Base-by-base conservation (phyloP, 2,888 invertebrate genomes). In the Platycnemis pennipes region DNA sequence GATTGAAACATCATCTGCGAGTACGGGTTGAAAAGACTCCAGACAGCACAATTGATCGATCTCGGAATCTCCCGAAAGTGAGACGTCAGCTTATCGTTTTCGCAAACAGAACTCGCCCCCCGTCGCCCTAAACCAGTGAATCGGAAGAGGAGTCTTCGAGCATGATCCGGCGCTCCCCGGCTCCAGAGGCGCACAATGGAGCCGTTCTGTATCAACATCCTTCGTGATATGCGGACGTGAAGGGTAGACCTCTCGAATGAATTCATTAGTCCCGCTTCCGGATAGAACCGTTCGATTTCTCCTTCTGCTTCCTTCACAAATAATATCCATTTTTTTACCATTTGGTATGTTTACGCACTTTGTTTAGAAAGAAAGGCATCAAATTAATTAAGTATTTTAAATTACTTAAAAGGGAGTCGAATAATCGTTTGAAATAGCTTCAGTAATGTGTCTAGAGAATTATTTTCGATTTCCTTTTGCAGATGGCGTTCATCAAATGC, bases 31-130 rank as follows among this genome's bases (percentile, higher is more conserved):
- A 77, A 77, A 77, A 77, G 77, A 77, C 37, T 77, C 31, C 77
- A 77, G 77, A 77, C 77, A 77, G 37, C 31, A 77, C 77, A 77
- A 77, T 77, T 77, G 77, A 77, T 77, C 77, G 77, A 77, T 77
- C 77, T 37, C 77, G 37, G 37, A 77, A 77, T 77, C 77, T 77
- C 77, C 77, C 77, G 37, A 77, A 77, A 77, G 77, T 77, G 77
- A 77, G 77, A 77, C 77, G 77, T 77, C 77, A 77, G 77, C 77
- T 77, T 77, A 77, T 77, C 77, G 31, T 37, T 77, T 77, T 77
- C 77, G 77, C 77, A 77, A 77, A 77, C 77, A 77, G 77, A 77
- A 37, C 77, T 77, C 77, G 77, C 77, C 77, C 77, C 26, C 5
- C n/a, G 69, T 37, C 77, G 77, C 37, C 77, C 77, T 13, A 26